These are phyloP conservation scores for Phoebastria nigripes DNA, from an alignment of 2,797 vertebrate genomes.

Conservation along the genomic window DNA sequence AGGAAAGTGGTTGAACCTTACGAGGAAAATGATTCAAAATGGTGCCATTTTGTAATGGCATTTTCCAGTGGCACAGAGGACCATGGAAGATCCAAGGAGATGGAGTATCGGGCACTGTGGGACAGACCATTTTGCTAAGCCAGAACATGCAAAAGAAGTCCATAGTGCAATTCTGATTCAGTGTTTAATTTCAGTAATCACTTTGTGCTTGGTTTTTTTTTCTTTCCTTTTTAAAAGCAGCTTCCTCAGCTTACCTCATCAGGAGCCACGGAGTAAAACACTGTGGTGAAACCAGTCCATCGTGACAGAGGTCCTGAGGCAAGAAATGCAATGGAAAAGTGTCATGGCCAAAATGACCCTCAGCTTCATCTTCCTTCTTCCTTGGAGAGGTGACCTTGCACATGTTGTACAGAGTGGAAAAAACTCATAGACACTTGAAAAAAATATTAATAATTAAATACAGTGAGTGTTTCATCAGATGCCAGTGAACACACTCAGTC, in stretches of 20 bases:
- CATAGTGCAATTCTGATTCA: background rate
- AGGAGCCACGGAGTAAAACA: background rate
- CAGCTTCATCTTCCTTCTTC: background rate
- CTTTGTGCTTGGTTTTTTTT: background rate
- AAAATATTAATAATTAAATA: conserved; percentile 13
- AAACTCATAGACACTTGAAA: background rate
- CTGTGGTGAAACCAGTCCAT: background rate
- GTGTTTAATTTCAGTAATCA: background rate
- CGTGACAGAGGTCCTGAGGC: background rate
- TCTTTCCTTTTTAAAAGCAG: background rate
- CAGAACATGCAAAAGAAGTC: background rate
- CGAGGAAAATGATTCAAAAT: background rate
- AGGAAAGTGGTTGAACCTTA: background rate
- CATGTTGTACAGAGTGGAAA: background rate
- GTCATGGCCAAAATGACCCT: background rate
- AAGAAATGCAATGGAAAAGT: background rate
- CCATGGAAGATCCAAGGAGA: background rate
- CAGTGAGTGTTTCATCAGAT: background rate
- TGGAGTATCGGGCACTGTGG: background rate
- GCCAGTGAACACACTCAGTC: background rate
- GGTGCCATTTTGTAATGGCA: background rate
- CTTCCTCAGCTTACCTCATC: background rate
- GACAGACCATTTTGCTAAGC: background rate
- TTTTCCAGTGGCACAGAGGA: background rate
- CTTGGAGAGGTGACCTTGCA: background rate